Conservation (phyloP, 2,888 invertebrate genomes). For the Hydroisotoma schaefferi region DNA sequence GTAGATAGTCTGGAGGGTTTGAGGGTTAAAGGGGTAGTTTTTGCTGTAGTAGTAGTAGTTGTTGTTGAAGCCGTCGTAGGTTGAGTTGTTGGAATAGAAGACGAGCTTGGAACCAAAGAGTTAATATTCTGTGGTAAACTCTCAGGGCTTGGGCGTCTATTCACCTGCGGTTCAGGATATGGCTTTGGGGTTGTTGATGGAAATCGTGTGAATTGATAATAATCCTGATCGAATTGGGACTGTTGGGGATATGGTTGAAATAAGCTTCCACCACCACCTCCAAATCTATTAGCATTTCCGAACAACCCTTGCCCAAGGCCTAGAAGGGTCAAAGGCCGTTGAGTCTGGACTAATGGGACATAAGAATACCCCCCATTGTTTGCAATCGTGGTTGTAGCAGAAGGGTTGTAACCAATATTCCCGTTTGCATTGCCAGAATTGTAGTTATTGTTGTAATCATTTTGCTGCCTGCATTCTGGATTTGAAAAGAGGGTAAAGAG, state of each 20-base stretch:
- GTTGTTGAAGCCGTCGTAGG: background rate
- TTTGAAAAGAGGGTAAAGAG: constrained; percentile 12
- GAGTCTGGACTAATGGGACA: background rate
- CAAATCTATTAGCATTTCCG: background rate
- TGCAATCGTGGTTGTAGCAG: background rate
- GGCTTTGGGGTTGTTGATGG: background rate
- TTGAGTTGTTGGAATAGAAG: background rate
- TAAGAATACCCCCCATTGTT: background rate
- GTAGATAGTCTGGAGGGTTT: too few species aligned
- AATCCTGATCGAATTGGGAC: background rate
- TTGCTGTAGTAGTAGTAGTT: background rate
- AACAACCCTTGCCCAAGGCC: constrained; percentile 1
- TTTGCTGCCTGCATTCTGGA: constrained; percentile 3
- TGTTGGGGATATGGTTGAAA: background rate
- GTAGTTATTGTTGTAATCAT: background rate
- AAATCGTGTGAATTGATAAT: too few species aligned
- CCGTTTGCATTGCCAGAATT: background rate
- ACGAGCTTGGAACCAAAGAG: background rate
- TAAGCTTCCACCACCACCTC: background rate
- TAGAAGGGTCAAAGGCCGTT: background rate
- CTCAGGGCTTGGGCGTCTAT: constrained; percentile 12
- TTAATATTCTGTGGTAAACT: background rate
- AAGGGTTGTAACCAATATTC: background rate
- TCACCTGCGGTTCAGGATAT: constrained; percentile 10
- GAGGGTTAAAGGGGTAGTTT: background rate